Evolutionary conservation across 2,113 vertebrate genomes (phyloP), one percentile per base, ranked within the genome.

Genomic region (Cryptotis parvus): DNA sequence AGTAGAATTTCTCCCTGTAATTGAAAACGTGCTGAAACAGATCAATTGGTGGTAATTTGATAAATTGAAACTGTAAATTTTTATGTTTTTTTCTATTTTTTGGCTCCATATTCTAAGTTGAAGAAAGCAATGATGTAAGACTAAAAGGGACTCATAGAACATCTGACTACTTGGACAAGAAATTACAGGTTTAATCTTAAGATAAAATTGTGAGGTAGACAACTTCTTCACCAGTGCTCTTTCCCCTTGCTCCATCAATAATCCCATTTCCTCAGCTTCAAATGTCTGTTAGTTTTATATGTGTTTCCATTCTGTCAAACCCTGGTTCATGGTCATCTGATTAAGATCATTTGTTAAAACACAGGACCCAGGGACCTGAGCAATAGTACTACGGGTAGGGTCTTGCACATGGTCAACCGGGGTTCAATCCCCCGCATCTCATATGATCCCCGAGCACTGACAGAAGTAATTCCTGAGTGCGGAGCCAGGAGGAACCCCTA

Each of bases 251-350:
- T 89, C 80, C 87, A 11, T 15, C 35, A 91, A 89, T 6, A 87
- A 90, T 63, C 81, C 37, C 8, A 69, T 82, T 89, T 87, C 12
- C 35, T 35, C 12, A 90, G 12, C 2, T 41, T 3, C 5, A 87
- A 82, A 6, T 65, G 6, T 72, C 26, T 90, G 15, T 22, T 82
- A 31, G 6, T 2, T 61, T 76, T 78, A 26, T 61, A 27, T 77
- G 75, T 12, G 89, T 83, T 29, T 35, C 74, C 35, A 75, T 33
- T 63, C 63, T 72, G 61, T 87, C 35, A 87, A 94, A 94, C n/a
- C 26, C 11, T 66, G 15, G 9, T 35, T 88, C 24, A 29, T 10
- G 0, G 31, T 6, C 61, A 68, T 82, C 85, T 35, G 20, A 63
- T 61, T 24, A 74, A 43, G 27, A 74, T 74, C 26, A 27, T 74